Evolutionary conservation across 2,113 vertebrate species (phyloP).

Genomic region (Thryonomys swinderianus): DNA sequence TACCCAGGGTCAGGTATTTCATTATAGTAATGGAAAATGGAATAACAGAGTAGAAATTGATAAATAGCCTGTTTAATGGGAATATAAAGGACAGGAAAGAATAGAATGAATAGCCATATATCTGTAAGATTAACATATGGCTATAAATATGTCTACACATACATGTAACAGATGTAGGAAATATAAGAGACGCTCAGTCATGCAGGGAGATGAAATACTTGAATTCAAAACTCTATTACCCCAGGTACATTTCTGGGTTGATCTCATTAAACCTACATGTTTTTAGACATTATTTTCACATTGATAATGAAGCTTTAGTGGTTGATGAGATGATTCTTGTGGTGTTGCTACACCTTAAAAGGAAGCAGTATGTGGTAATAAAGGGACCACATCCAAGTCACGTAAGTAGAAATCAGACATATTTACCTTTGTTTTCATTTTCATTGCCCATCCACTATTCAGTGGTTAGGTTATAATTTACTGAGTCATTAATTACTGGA

Average conservation of each 20-base stretch:
- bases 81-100: not conserved
- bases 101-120: not conserved
- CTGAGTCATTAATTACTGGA: not conserved
- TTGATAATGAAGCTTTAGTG: not conserved
- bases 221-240: constrained; percentile 13
- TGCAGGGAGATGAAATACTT: not conserved
- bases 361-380: not conserved
- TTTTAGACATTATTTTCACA: not conserved
- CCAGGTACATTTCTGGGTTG: not conserved
- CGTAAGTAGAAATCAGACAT: not conserved
- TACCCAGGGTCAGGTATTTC: not conserved
- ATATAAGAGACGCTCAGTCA: not conserved
- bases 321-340: not conserved
- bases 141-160: not conserved
- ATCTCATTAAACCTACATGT: not conserved
- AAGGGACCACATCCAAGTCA: not conserved
- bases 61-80: not conserved
- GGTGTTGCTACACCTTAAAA: not conserved
- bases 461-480: not conserved
- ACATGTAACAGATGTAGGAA: not conserved
- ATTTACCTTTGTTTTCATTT: not conserved
- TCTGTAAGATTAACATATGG: not conserved
- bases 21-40: not conserved
- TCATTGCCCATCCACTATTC: not conserved
- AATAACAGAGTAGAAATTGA: not conserved